A percentile compares a stretch with the other conserved stretches of the same genome.
These are phyloP conservation scores for Nesoenas mayeri DNA, from an alignment of 2,113 vertebrate species.

Conservation along the genomic window DNA sequence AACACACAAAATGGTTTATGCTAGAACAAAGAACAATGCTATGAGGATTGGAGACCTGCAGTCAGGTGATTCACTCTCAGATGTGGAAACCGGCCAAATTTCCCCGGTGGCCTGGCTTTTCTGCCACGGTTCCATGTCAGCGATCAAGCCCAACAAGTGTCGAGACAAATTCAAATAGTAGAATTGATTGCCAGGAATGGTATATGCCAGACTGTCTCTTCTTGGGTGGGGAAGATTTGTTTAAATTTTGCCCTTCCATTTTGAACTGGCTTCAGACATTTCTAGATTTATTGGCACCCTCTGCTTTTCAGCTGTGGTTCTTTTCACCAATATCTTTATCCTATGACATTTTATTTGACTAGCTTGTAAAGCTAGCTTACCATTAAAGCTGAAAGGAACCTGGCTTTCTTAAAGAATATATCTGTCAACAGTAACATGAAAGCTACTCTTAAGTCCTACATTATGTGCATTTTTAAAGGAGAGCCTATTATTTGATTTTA, in stretches of 20 bases:
- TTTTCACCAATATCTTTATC: constrained; percentile 23
- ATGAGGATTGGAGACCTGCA: not conserved
- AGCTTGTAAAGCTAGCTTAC: not conserved
- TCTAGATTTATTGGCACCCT: constrained; percentile 22
- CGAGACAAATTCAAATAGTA: constrained; percentile 69
- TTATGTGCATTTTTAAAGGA: not conserved
- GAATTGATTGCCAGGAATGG: constrained; percentile 76
- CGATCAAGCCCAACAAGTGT: constrained; percentile 67
- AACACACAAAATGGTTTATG: not conserved
- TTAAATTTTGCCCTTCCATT: constrained; percentile 82
- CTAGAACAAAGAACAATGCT: not conserved
- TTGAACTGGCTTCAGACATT: constrained; percentile 44
- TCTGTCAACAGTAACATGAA: not conserved
- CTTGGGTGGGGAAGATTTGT: constrained; percentile 66
- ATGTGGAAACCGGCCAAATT: constrained; percentile 80
- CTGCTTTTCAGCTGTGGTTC: not conserved
- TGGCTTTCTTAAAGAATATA: not conserved
- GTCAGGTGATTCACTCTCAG: constrained; percentile 58
- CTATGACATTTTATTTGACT: not conserved
- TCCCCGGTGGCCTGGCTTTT: constrained; percentile 79
- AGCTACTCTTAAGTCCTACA: not conserved
- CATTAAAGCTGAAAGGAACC: not conserved
- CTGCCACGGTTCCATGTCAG: constrained; percentile 73
- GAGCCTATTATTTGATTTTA: not conserved
- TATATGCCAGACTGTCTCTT: constrained; percentile 81